Conservation (phyloP, 2,888 invertebrate genomes). For the Perdita meconis region DNA sequence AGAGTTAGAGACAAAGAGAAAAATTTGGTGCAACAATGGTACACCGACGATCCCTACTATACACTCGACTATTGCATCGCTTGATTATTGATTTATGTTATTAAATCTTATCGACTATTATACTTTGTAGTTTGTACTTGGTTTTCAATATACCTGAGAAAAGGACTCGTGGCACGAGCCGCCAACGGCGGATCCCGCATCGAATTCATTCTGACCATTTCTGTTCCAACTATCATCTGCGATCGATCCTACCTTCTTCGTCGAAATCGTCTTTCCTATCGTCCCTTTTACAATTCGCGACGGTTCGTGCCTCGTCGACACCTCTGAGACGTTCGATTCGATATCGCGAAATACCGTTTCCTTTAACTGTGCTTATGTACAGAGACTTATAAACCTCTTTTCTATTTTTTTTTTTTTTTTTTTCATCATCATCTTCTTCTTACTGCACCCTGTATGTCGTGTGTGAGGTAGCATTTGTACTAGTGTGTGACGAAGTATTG, state of each 20-base stretch:
- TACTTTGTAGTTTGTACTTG: slow-evolving; percentile 84
- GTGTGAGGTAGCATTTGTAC: slow-evolving; percentile 84
- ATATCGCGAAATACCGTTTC: slow-evolving; percentile 71
- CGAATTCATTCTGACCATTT: slow-evolving; percentile 49
- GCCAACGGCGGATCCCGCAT: slow-evolving; percentile 45
- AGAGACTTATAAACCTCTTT: slow-evolving; percentile 75
- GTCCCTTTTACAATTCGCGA: background rate
- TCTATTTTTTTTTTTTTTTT: background rate
- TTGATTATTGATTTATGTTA: slow-evolving; percentile 79
- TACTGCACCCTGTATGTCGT: slow-evolving; percentile 83
- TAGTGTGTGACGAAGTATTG: slow-evolving; percentile 79
- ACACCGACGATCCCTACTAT: slow-evolving; percentile 71
- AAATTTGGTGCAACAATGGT: slow-evolving; percentile 36
- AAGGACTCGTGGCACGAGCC: slow-evolving; percentile 73
- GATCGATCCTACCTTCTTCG: background rate
- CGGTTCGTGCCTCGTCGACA: slow-evolving; percentile 23
- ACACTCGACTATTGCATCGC: slow-evolving; percentile 80
- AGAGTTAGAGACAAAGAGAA: slow-evolving; percentile 16
- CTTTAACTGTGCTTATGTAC: slow-evolving; percentile 66
- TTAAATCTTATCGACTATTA: slow-evolving; percentile 82
- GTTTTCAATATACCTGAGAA: slow-evolving; percentile 83
- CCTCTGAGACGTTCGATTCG: slow-evolving; percentile 38
- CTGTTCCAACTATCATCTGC: slow-evolving; percentile 39
- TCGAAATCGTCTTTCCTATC: background rate
- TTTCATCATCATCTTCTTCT: slow-evolving; percentile 29